These are phyloP conservation scores for Pristis pectinata DNA, from an alignment of 2,797 vertebrate genomes.

Conservation along the genomic window DNA sequence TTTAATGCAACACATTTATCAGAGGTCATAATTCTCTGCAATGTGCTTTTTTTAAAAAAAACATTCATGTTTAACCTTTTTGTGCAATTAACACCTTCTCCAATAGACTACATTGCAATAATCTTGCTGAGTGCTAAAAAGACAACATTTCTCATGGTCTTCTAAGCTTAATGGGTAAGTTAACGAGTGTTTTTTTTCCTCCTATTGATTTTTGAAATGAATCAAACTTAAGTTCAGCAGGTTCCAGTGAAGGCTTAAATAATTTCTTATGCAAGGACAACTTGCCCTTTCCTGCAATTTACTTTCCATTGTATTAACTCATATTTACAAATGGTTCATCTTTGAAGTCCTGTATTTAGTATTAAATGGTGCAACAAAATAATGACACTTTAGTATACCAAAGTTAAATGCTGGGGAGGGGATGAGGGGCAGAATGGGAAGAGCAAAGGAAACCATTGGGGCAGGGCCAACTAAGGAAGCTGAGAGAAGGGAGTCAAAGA, in stretches of 20 bases:
- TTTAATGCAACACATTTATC: neutral
- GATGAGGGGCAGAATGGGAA: neutral
- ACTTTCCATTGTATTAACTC: neutral
- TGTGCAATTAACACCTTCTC: too few species aligned
- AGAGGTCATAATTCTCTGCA: neutral
- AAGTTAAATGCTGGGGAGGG: neutral
- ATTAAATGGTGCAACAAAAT: neutral
- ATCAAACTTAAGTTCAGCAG: neutral
- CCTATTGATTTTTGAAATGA: too few species aligned
- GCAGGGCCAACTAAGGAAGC: neutral
- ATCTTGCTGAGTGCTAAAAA: too few species aligned
- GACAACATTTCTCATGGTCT: neutral
- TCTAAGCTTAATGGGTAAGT: neutral
- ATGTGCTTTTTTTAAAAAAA: neutral
- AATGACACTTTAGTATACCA: neutral
- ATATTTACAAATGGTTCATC: neutral
- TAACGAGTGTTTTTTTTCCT: neutral
- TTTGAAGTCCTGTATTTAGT: neutral
- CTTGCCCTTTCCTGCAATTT: neutral
- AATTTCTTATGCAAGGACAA: neutral
- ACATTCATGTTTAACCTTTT: too few species aligned
- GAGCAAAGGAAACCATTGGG: too few species aligned
- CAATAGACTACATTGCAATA: too few species aligned
- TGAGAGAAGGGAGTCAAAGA: neutral
- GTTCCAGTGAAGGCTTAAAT: neutral